Conservation (phyloP, 1,140 invertebrate genomes). For the Diprion similis region DNA sequence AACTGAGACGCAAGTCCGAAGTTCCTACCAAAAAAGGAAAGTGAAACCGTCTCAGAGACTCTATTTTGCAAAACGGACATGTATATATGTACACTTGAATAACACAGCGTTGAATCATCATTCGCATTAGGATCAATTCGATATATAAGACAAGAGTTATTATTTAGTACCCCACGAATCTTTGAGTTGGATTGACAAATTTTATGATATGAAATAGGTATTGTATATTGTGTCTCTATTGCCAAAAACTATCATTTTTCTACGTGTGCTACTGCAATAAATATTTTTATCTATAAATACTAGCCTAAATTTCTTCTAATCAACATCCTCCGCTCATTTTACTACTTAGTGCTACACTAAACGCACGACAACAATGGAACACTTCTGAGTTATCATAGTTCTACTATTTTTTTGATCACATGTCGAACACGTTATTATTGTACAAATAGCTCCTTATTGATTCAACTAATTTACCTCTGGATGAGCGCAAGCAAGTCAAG, state of each 20-base stretch:
- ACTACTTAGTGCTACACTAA: no score
- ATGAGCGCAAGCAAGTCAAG: no score
- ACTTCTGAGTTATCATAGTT: no score
- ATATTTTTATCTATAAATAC: slow-evolving; percentile 4
- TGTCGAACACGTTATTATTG: no score
- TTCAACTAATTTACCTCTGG: no score
- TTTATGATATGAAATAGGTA: background rate
- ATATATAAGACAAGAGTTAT: slow-evolving; percentile 4
- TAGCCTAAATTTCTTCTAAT: no score
- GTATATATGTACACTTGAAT: slow-evolving; percentile 37
- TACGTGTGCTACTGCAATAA: background rate
- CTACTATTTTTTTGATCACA: no score
- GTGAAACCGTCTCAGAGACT: slow-evolving; percentile 45
- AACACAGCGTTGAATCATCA: slow-evolving; percentile 11
- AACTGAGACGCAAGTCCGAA: slow-evolving; percentile 59
- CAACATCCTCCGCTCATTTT: no score
- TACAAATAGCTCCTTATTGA: no score
- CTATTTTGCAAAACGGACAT: slow-evolving; percentile 25
- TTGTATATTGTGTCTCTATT: background rate
- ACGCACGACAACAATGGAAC: no score
- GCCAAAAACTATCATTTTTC: background rate
- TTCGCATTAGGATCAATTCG: slow-evolving; percentile 16
- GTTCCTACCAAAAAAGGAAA: slow-evolving; percentile 64
- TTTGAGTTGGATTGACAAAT: slow-evolving; percentile 69
- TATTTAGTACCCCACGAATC: slow-evolving; percentile 57